Evolutionary conservation across 2,888 invertebrate species (phyloP), one percentile per base, ranked within the genome.

Genomic region (Idaea dimidiata): DNA sequence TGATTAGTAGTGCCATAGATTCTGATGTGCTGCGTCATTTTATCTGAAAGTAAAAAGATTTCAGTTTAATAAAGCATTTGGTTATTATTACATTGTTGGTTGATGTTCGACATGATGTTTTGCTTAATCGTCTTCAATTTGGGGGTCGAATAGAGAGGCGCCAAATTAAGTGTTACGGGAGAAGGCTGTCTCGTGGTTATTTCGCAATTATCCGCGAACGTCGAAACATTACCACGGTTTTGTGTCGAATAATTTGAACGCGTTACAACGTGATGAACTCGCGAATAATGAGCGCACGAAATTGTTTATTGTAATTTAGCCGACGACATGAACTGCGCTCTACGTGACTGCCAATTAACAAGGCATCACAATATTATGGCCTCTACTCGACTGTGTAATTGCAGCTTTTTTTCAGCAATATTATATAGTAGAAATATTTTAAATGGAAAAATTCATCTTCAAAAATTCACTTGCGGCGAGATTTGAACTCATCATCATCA

Each of bases 281-380:
- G 75, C 76, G 77, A 81, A 84, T 90, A 90, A 91, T 89, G 91
- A 90, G 84, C 77, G 82, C 80, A 77, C 84, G 74, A 86, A 90
- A 89, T 88, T 89, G 90, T 91, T 90, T 88, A 90, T 89, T 91
- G 84, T 91, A 85, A 89, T 91, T 87, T 86, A 80, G 85, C 82
- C 77, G 75, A 79, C 83, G 82, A 84, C 84, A 86, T 87, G 83
- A 80, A 85, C 79, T 83, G 81, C 74, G 79, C 67, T 81, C 80
- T 83, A 88, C 90, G 89, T 89, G 89, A 90, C 85, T 78, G 74
- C 81, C 67, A 70, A 67, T 72, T 72, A 72, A 59, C 72, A 66
- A 60, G 62, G 65, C 67, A 66, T 67, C 67, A 70, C 66, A 69
- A 72, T 72, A 71, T 72, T 69, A 74, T 72, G 72, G 65, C 67